Conservation (phyloP, 2,888 invertebrate genomes). For the Gastrophysa polygoni region DNA sequence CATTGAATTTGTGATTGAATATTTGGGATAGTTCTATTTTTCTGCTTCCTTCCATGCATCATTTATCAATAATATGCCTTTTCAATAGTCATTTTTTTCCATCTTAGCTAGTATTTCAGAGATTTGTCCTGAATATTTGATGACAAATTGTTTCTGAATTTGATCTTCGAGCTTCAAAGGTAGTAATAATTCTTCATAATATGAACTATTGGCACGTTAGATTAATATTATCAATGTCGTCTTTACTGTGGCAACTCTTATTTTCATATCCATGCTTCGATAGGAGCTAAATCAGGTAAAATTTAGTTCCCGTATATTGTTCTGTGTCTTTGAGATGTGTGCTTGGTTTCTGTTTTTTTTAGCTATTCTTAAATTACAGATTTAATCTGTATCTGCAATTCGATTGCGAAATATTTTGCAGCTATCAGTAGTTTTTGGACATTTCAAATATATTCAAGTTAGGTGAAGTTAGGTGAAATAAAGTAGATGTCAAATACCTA, state of each 20-base stretch:
- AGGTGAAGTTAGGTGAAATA: no score
- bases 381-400: no score
- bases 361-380: neutral
- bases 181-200: neutral
- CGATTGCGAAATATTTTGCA: no score
- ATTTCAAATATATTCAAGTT: no score
- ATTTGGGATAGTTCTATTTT: neutral
- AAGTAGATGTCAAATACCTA: no score
- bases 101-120: no score
- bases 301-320: conserved; percentile 53
- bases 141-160: neutral
- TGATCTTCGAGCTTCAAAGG: neutral
- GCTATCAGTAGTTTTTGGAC: no score
- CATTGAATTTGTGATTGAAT: neutral
- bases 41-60: no score
- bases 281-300: conserved; percentile 60
- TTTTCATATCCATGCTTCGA: conserved; percentile 58
- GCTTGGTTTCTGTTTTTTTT: conserved; percentile 25
- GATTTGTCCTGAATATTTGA: neutral
- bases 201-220: conserved; percentile 28
- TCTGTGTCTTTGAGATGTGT: conserved; percentile 17
- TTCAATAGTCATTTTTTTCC: no score
- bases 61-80: no score
- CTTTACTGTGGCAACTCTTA: conserved; percentile 58
- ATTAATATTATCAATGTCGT: conserved; percentile 49